phyloP scores from a whole-genome alignment of 2,113 vertebrate genomes.

The Neogale vison region DNA sequence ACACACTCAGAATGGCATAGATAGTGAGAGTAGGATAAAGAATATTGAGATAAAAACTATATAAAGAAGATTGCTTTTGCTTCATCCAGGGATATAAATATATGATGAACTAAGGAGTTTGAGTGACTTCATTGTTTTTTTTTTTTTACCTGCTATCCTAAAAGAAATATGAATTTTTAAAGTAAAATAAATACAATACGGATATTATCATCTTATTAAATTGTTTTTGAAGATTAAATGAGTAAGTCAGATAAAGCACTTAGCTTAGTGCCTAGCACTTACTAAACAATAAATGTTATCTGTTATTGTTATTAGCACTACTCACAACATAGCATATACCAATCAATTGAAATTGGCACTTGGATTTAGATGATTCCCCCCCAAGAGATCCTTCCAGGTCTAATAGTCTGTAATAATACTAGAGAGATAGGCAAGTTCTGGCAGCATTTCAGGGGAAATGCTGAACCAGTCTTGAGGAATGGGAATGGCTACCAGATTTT shows the following conservation, averaged over 20 bases:
- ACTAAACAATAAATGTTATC: not conserved
- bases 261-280: not conserved
- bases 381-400: not conserved
- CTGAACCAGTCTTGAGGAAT: not conserved
- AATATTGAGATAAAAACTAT: not conserved
- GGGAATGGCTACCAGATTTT: not conserved
- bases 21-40: not conserved
- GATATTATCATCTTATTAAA: not conserved
- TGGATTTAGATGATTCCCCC: not conserved
- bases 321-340: not conserved
- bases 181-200: not conserved
- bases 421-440: not conserved
- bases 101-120: not conserved
- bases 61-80: not conserved
- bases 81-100: not conserved
- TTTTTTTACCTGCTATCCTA: not conserved
- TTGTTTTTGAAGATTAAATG: constrained; percentile 5
- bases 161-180: not conserved
- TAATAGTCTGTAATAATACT: not conserved
- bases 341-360: not conserved
- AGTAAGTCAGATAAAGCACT: constrained; percentile 2
- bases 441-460: not conserved
- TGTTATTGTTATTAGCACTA: not conserved
- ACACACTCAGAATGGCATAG: not conserved
- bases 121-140: not conserved